These are phyloP conservation scores for Labia minor DNA, from an alignment of 2,888 invertebrate species.

Conservation along the genomic window DNA sequence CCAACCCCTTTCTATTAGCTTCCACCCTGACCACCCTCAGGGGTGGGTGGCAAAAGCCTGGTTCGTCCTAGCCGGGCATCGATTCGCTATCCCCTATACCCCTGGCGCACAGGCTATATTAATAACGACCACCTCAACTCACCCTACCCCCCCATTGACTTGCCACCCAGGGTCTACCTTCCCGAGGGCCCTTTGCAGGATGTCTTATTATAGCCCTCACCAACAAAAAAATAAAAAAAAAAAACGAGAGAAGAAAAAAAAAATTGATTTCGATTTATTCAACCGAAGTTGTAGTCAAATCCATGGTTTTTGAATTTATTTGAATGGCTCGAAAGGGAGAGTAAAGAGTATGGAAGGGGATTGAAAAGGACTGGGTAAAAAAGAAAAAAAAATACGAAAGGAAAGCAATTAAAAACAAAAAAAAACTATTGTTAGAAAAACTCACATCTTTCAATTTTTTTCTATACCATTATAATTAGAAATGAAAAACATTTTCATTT, in stretches of 20 bases:
- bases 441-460: slow-evolving; percentile 29
- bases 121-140: too few relatives aligned
- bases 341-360: too few relatives aligned
- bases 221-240: background rate
- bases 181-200: background rate
- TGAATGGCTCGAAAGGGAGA: too few relatives aligned
- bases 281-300: too few relatives aligned
- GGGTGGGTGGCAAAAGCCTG: background rate
- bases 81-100: background rate
- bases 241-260: too few relatives aligned
- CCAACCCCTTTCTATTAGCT: background rate
- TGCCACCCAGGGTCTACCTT: background rate
- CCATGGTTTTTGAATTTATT: too few relatives aligned
- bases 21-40: background rate
- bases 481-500: too few relatives aligned
- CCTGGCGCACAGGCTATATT: background rate
- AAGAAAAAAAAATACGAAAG: background rate
- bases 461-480: too few relatives aligned
- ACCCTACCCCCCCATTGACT: background rate
- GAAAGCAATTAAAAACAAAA: background rate
- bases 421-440: slow-evolving; percentile 18
- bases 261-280: slow-evolving; percentile 5
- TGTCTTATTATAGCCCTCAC: background rate
- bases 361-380: too few relatives aligned
- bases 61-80: slow-evolving; percentile 4